Conservation (phyloP, 2,888 invertebrate species). For the Phragmatobia fuliginosa region DNA sequence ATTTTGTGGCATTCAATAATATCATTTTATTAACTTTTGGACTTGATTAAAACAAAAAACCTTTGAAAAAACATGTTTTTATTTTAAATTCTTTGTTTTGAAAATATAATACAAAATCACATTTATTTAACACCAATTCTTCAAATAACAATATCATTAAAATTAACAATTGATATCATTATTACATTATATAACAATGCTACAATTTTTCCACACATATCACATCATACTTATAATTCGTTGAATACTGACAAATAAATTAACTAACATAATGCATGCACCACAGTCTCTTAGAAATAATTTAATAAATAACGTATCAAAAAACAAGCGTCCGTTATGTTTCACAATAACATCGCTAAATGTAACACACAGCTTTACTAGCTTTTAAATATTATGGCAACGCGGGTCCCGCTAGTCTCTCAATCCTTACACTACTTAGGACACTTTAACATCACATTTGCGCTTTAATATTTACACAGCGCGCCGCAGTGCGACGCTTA, state of each 20-base stretch:
- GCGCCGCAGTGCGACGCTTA: slow-evolving; percentile 68
- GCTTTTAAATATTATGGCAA: slow-evolving; percentile 84
- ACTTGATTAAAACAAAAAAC: slow-evolving; percentile 43
- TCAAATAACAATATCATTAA: slow-evolving; percentile 66
- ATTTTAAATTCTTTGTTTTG: slow-evolving; percentile 72
- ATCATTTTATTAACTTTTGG: neutral
- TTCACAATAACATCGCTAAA: slow-evolving; percentile 66
- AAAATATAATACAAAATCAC: slow-evolving; percentile 77
- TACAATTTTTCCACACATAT: slow-evolving; percentile 70
- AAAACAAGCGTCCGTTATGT: slow-evolving; percentile 70
- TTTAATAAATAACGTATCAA: slow-evolving; percentile 82
- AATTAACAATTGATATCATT: slow-evolving; percentile 67
- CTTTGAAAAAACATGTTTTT: slow-evolving; percentile 63
- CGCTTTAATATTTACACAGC: slow-evolving; percentile 83
- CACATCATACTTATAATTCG: slow-evolving; percentile 74
- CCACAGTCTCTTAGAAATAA: slow-evolving; percentile 81
- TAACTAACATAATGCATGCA: slow-evolving; percentile 81
- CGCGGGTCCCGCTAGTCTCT: slow-evolving; percentile 81
- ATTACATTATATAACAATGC: slow-evolving; percentile 63
- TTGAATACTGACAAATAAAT: slow-evolving; percentile 85
- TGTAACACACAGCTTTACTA: slow-evolving; percentile 44
- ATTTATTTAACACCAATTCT: slow-evolving; percentile 67
- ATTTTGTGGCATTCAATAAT: slow-evolving; percentile 21
- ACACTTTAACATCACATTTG: slow-evolving; percentile 86
- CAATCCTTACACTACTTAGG: slow-evolving; percentile 82